These are phyloP conservation scores for Habropoda laboriosa DNA, from an alignment of 1,140 invertebrate genomes.

Conservation along the genomic window DNA sequence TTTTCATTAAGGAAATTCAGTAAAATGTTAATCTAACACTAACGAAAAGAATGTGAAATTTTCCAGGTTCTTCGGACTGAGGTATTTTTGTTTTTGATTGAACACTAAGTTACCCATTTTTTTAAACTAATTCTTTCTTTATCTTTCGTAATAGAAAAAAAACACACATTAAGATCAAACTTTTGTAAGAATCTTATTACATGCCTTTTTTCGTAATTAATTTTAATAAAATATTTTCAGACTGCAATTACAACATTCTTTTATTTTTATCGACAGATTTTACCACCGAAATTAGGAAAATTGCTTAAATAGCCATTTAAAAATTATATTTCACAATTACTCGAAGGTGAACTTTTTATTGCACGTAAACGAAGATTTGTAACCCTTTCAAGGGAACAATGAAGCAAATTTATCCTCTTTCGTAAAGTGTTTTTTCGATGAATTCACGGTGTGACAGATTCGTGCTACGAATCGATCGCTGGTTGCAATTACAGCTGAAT, in stretches of 20 bases:
- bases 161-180: no score
- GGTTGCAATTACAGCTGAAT: slow-evolving; percentile 19
- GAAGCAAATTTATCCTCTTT: neutral
- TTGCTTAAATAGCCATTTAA: neutral
- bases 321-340: neutral
- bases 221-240: neutral
- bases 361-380: no score
- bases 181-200: no score
- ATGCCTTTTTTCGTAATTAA: no score
- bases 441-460: slow-evolving; percentile 29
- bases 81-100: no score
- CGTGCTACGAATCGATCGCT: slow-evolving; percentile 64
- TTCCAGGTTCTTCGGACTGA: no score
- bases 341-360: neutral
- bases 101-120: no score
- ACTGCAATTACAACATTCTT: neutral
- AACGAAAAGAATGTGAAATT: no score
- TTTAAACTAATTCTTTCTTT: no score
- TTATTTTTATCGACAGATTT: neutral
- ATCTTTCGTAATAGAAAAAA: no score
- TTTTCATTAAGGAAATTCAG: neutral
- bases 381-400: neutral
- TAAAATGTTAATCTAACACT: neutral
- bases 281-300: neutral
- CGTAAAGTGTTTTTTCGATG: slow-evolving; percentile 29